Evolutionary conservation across 2,888 invertebrate genomes (phyloP).

Genomic region (Trichacis sp.): DNA sequence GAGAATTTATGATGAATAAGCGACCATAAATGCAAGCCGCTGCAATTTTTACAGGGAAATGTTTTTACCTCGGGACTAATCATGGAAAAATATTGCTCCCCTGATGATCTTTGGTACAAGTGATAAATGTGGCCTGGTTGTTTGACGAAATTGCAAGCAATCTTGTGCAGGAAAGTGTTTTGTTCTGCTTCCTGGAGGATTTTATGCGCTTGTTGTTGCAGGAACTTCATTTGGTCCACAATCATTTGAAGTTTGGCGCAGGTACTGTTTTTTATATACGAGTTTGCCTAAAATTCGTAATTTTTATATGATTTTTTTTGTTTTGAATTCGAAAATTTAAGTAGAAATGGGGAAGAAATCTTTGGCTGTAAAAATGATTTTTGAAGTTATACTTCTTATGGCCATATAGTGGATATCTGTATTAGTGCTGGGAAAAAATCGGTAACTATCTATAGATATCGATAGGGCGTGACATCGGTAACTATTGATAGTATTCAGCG

Average conservation of each 20-base stretch:
- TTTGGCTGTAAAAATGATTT: too few species aligned
- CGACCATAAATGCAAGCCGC: too few species aligned
- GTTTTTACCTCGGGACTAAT: constrained; percentile 80
- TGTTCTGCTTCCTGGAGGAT: constrained; percentile 74
- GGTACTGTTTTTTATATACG: constrained; percentile 73
- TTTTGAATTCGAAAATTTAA: too few species aligned
- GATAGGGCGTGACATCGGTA: too few species aligned
- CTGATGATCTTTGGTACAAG: constrained; percentile 76
- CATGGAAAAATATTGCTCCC: constrained; percentile 81
- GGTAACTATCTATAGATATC: too few species aligned
- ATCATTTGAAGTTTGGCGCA: constrained; percentile 77
- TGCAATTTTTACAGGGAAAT: too few species aligned
- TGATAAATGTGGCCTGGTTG: constrained; percentile 80
- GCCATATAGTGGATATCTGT: too few species aligned
- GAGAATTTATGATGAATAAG: background rate
- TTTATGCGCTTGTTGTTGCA: constrained; percentile 75
- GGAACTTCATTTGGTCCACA: constrained; percentile 78
- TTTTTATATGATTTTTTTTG: constrained; percentile 12
- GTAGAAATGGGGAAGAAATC: too few species aligned
- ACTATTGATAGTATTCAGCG: too few species aligned
- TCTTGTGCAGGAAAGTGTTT: constrained; percentile 75
- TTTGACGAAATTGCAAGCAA: constrained; percentile 81
- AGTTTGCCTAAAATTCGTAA: constrained; percentile 71
- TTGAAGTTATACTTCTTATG: too few species aligned
- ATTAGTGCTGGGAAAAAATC: too few species aligned